A percentile compares a stretch with the other conserved stretches of the same genome.
phyloP scores from a whole-genome alignment of 2,888 invertebrate genomes.

The Quadroppia sp. region DNA sequence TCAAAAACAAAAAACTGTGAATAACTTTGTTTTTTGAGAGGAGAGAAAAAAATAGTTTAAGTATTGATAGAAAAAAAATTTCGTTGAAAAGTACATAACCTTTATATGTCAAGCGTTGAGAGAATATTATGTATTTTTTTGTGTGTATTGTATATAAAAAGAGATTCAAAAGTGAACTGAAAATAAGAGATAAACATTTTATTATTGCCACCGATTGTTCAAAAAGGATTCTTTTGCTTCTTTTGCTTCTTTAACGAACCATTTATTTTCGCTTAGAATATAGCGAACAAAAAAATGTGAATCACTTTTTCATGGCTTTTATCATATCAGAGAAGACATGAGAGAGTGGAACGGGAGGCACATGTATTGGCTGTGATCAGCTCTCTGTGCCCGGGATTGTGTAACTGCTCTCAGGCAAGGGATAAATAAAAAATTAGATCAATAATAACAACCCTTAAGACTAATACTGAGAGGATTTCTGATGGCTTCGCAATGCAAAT shows the following conservation, averaged over 20 bases:
- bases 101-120: too few species aligned
- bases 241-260: conserved; percentile 19
- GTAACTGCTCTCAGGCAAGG: background rate
- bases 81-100: too few species aligned
- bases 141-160: too few species aligned
- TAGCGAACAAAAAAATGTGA: background rate
- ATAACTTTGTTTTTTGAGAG: too few species aligned
- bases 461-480: background rate
- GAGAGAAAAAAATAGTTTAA: too few species aligned
- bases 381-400: background rate
- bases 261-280: conserved; percentile 23
- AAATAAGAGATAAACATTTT: conserved; percentile 1
- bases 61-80: too few species aligned
- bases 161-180: background rate
- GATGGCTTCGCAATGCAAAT: conserved; percentile 26
- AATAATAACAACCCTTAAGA: conserved; percentile 25
- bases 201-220: conserved; percentile 1
- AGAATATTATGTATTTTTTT: too few species aligned
- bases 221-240: background rate
- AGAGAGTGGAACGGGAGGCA: background rate
- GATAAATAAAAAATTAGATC: conserved; percentile 34
- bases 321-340: background rate
- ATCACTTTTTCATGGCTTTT: conserved; percentile 1
- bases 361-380: too few species aligned
- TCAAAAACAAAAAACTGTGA: too few species aligned